phyloP scores from a whole-genome alignment of 2,113 vertebrate species.

The Amazona guildingii region DNA sequence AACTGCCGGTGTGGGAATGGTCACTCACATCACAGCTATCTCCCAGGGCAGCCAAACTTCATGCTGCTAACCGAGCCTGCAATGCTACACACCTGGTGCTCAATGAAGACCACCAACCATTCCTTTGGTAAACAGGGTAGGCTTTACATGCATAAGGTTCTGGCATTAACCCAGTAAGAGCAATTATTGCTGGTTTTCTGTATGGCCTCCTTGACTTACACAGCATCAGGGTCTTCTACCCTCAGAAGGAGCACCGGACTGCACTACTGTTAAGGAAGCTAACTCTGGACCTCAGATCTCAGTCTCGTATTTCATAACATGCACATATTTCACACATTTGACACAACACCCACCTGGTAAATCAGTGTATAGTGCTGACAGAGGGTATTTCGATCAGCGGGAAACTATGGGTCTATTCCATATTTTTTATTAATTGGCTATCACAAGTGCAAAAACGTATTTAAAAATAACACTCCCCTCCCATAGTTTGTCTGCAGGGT shows the following conservation, averaged over 20 bases:
- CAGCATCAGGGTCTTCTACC: neutral
- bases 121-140: neutral
- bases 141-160: neutral
- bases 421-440: neutral
- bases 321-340: neutral
- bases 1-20: neutral
- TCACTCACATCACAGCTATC: neutral
- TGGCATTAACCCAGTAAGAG: neutral
- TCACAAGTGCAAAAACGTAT: neutral
- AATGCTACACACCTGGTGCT: neutral
- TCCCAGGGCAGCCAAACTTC: fast-evolving
- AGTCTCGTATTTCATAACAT: neutral
- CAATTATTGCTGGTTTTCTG: neutral
- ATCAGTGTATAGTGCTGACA: neutral
- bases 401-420: neutral
- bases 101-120: fast-evolving
- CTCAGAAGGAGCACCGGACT: neutral
- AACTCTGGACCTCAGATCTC: neutral
- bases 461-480: neutral
- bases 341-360: neutral
- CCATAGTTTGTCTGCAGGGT: neutral
- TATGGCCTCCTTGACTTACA: neutral
- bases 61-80: neutral
- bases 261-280: neutral
- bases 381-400: neutral